Percentiles rank a stretch among this genome's conserved stretches.
Conservation (phyloP, 2,888 invertebrate genomes). For the Apoda limacodes region DNA sequence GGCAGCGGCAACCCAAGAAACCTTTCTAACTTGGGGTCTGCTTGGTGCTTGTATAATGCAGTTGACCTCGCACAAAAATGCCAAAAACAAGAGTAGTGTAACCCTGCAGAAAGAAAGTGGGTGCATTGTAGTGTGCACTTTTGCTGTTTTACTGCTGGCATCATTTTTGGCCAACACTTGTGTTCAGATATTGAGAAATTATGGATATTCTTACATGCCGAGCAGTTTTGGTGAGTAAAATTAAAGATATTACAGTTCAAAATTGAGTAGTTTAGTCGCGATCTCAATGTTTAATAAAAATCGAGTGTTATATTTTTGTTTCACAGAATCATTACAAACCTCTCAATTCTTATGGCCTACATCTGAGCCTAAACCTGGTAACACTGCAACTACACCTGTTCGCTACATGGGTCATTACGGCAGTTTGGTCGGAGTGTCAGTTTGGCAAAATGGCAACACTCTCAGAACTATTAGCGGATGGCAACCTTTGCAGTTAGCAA, state of each 20-base stretch:
- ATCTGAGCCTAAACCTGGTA: constrained; percentile 72
- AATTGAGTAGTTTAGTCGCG: no score
- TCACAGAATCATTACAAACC: constrained; percentile 77
- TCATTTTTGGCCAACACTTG: constrained; percentile 88
- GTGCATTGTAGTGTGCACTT: constrained; percentile 71
- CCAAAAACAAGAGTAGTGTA: constrained; percentile 68
- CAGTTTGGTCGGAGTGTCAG: constrained; percentile 77
- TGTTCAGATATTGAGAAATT: constrained; percentile 79
- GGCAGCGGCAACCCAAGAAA: constrained; percentile 90
- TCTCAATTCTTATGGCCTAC: constrained; percentile 77
- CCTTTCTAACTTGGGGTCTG: constrained; percentile 89
- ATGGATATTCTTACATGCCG: constrained; percentile 81
- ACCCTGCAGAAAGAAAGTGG: constrained; percentile 61
- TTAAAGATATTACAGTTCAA: no score
- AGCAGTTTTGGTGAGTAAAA: constrained; percentile 85
- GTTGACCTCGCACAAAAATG: constrained; percentile 79
- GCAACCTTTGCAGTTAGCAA: constrained; percentile 85
- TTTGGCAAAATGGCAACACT: constrained; percentile 68
- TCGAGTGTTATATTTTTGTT: no score
- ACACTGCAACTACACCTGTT: constrained; percentile 68
- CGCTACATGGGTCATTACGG: constrained; percentile 79
- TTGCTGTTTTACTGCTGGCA: constrained; percentile 78
- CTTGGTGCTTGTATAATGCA: constrained; percentile 86
- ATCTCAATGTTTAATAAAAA: no score
- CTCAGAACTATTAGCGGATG: constrained; percentile 77